Evolutionary conservation across 2,888 invertebrate species (phyloP), one percentile per base, ranked within the genome.

Genomic region (Blera fallax): DNA sequence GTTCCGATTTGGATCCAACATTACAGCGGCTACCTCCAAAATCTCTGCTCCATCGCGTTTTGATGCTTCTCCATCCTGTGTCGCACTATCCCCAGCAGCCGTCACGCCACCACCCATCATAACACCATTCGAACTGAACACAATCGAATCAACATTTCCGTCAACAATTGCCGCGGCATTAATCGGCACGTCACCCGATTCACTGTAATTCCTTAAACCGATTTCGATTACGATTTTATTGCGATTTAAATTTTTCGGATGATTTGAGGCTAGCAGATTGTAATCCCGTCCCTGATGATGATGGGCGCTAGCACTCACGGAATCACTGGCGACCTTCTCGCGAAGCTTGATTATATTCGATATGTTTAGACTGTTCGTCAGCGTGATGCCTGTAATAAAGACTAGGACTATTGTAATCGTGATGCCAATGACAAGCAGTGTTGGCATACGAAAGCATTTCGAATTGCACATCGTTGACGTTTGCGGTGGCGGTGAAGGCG

Each of bases 331-430:
- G 58, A 91, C 91, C 87, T 91, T 91, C 54, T 92, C 92, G 60
- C 91, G 90, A 72, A 92, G 87, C 85, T 91, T 91, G 2, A 92
- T 90, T 78, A 92, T 91, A 52, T 92, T 91, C 48, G 92, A 91
- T 81, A 91, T 91, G 88, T 91, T 91, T 80, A 92, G 90, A 88
- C 91, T 91, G 87, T 91, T 92, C 37, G 93, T 92, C 40, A 94
- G 89, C 37, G 93, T 94, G 54, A 93, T 92, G 87, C 94, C 93
- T 76, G 93, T 93, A 88, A 93, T 93, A 65, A 93, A 93, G 90
- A 94, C 92, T 84, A 94, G 92, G 14, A 93, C 90, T 64, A 94
- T 92, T 70, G 93, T 92, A 64, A 93, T 90, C 88, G 93, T 89
- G 79, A 93, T 90, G 87, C 93, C 92, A 87, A 92, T 91, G 87